These are phyloP conservation scores for Lateolabrax maculatus DNA, from an alignment of 2,797 vertebrate genomes.

Conservation along the genomic window DNA sequence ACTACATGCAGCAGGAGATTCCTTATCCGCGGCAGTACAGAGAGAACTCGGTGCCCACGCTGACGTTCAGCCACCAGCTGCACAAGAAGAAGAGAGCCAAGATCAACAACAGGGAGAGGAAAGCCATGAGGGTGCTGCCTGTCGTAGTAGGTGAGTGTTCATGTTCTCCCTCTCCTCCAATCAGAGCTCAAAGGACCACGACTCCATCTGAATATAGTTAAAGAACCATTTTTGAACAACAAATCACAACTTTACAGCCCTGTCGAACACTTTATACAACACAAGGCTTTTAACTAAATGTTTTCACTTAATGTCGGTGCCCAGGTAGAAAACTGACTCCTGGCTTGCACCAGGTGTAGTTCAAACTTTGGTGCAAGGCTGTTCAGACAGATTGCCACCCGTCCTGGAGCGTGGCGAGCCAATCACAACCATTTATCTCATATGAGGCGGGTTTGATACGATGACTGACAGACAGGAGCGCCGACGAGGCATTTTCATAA, in stretches of 20 bases:
- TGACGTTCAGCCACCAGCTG: constrained; percentile 75
- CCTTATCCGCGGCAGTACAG: constrained; percentile 83
- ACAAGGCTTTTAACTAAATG: neutral
- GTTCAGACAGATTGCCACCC: too few species aligned
- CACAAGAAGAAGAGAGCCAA: constrained; percentile 84
- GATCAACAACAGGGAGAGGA: constrained; percentile 92
- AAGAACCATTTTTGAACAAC: neutral
- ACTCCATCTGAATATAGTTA: neutral
- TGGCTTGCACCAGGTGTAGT: too few species aligned
- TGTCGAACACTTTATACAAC: neutral
- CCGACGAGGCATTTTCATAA: too few species aligned
- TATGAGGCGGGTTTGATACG: too few species aligned
- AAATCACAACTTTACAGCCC: neutral
- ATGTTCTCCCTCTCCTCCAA: neutral
- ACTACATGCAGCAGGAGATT: constrained; percentile 73
- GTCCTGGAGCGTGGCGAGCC: too few species aligned
- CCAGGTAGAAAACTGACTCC: too few species aligned
- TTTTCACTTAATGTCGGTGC: neutral
- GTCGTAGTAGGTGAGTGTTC: constrained; percentile 92
- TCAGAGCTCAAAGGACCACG: neutral
- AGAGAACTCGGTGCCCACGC: constrained; percentile 83
- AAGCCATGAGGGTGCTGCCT: constrained; percentile 93
- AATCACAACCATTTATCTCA: too few species aligned
- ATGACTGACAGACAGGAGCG: too few species aligned
- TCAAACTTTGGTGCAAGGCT: too few species aligned